These are phyloP conservation scores for Torymus aiolomorphi DNA, from an alignment of 2,888 invertebrate species.

Conservation along the genomic window DNA sequence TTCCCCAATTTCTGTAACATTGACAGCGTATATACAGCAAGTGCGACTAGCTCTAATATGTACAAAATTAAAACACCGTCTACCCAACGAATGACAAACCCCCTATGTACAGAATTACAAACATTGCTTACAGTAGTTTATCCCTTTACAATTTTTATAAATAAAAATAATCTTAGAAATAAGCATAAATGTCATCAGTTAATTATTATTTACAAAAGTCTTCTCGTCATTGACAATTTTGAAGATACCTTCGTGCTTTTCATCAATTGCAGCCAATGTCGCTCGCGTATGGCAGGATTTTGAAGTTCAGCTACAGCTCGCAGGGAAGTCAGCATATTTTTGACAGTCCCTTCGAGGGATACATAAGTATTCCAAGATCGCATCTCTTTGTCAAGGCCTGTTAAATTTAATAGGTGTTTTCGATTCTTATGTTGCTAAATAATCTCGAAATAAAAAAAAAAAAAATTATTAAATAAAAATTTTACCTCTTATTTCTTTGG, in stretches of 20 bases:
- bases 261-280: constrained; percentile 98
- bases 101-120: constrained; percentile 18
- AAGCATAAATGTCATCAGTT: background rate
- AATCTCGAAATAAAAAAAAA: background rate
- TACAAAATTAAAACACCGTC: constrained; percentile 18
- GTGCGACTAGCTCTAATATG: constrained; percentile 69
- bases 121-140: background rate
- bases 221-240: constrained; percentile 52
- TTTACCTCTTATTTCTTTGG: constrained; percentile 89
- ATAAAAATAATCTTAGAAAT: constrained; percentile 4
- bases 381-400: constrained; percentile 95
- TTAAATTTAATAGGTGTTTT: constrained; percentile 53
- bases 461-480: background rate
- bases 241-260: constrained; percentile 90
- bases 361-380: constrained; percentile 94
- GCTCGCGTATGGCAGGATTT: constrained; percentile 95
- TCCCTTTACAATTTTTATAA: background rate
- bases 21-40: constrained; percentile 75
- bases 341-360: constrained; percentile 92
- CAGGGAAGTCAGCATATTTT: constrained; percentile 96
- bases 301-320: constrained; percentile 96
- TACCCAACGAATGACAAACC: constrained; percentile 23
- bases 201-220: constrained; percentile 42
- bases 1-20: constrained; percentile 75
- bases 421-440: background rate